Base-by-base conservation (phyloP, 2,797 vertebrate species). In the Brachyrhaphis roseni region DNA sequence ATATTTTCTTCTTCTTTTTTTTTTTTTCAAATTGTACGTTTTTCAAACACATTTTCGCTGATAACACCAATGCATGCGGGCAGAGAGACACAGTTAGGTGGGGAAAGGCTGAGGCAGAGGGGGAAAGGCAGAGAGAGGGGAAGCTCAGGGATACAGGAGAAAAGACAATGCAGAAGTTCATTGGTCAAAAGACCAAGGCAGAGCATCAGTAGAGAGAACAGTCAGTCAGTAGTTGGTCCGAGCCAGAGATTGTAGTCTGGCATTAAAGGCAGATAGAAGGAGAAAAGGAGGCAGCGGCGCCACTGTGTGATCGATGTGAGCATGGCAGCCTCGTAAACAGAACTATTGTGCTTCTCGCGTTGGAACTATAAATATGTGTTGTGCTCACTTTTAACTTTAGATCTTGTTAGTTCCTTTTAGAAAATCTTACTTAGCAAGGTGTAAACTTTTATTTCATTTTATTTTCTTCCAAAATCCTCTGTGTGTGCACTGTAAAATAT, bases 21-120 rank as follows among this genome's bases (percentile, higher is more conserved):
- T 43, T 43, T 43, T 46, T 92, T 90, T 87, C 79, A 88, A 89
- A 88, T 90, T 88, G 87, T 84, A 92, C 66, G 75, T 93, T 94
- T n/a, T 94, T 94, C 91, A 94, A 84, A 92, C 92, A 89, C 84
- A 85, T 93, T 93, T 95, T 94, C 89, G 90, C 96, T 95, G 94
- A 96, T 96, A 97, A 98, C 97, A 98, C 90, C 96, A 94, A 97
- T 95, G 97, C 98, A 99, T 99, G 98, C 98, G 95, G 91, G 94
- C 93, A 90, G 93, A 95, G 91, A 94, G 89, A 93, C 81, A 89
- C 85, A 91, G 84, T 92, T 94, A 95, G 93, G 91, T 80, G 71
- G 91, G 84, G 78, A 78, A 80, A 82, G 84, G 81, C 71, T 78
- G 80, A 77, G 82, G 82, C n/a, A 43, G 7, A 23, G 34, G 13